Conservation (phyloP, 2,113 vertebrate genomes). For the Nothoprocta perdicaria region DNA sequence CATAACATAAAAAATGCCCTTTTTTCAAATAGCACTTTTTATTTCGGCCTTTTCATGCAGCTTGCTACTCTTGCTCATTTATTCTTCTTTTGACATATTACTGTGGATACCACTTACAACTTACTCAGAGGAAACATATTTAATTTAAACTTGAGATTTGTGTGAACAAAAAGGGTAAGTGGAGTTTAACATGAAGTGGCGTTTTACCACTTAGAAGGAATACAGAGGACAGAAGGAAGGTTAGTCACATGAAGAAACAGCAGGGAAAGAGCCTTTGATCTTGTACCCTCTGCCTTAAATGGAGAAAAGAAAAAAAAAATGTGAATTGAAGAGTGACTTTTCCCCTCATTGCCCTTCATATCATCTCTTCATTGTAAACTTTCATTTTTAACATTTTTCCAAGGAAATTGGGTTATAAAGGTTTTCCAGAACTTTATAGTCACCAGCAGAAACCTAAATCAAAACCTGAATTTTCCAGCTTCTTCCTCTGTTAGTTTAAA, state of each 20-base stretch:
- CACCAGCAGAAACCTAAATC: not conserved
- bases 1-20: not conserved
- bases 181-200: not conserved
- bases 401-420: not conserved
- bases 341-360: not conserved
- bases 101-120: not conserved
- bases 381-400: constrained; percentile 2
- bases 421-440: not conserved
- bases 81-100: not conserved
- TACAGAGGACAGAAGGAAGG: not conserved
- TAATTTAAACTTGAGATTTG: not conserved
- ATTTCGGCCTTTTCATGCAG: not conserved
- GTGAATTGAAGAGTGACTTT: not conserved
- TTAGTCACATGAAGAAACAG: not conserved
- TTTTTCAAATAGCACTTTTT: not conserved
- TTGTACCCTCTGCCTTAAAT: not conserved
- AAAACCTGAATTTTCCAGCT: not conserved
- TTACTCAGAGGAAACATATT: not conserved
- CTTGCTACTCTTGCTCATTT: not conserved
- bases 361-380: not conserved
- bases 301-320: not conserved
- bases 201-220: not conserved
- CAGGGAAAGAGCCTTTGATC: not conserved
- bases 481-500: not conserved
- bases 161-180: not conserved